Percentiles rank a stretch among this genome's conserved stretches.
phyloP scores from a whole-genome alignment of 1,140 invertebrate genomes.

The silkworm (Bombyx mori) region DNA sequence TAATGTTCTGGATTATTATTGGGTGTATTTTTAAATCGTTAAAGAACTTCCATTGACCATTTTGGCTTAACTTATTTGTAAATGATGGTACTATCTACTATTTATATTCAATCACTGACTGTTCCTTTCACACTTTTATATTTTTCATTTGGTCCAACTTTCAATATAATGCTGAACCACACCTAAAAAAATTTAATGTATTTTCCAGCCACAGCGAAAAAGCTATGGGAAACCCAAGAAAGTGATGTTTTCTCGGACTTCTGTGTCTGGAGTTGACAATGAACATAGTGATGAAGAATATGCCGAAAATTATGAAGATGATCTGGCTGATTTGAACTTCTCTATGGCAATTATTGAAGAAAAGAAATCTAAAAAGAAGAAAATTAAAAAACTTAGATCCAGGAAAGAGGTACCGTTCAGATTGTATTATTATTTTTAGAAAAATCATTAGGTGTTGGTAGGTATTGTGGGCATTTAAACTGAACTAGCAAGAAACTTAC shows the following conservation, averaged over 20 bases:
- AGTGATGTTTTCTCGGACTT: constrained; percentile 36
- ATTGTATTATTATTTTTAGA: not conserved
- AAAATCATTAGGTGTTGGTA: not conserved
- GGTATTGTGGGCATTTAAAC: not conserved
- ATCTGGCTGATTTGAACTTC: constrained; percentile 44
- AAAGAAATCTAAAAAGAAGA: constrained; percentile 37
- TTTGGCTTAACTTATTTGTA: too few relatives aligned
- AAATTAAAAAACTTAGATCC: constrained; percentile 36
- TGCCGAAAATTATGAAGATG: constrained; percentile 19
- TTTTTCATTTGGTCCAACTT: too few relatives aligned
- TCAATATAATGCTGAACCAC: too few relatives aligned
- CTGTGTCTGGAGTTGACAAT: constrained; percentile 27
- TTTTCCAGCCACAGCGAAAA: constrained; percentile 42
- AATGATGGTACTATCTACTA: too few relatives aligned
- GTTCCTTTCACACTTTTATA: too few relatives aligned
- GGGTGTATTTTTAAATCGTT: too few relatives aligned
- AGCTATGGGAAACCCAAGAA: constrained; percentile 59
- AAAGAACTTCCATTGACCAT: too few relatives aligned
- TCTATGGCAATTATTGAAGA: constrained; percentile 30
- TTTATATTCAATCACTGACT: too few relatives aligned
- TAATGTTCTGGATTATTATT: too few relatives aligned
- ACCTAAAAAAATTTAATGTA: too few relatives aligned
- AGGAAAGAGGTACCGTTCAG: constrained; percentile 49
- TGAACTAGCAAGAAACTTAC: not conserved
- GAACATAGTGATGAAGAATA: constrained; percentile 10